Base-by-base conservation (phyloP, 2,888 invertebrate genomes). In the Acanthoscelides obtectus region DNA sequence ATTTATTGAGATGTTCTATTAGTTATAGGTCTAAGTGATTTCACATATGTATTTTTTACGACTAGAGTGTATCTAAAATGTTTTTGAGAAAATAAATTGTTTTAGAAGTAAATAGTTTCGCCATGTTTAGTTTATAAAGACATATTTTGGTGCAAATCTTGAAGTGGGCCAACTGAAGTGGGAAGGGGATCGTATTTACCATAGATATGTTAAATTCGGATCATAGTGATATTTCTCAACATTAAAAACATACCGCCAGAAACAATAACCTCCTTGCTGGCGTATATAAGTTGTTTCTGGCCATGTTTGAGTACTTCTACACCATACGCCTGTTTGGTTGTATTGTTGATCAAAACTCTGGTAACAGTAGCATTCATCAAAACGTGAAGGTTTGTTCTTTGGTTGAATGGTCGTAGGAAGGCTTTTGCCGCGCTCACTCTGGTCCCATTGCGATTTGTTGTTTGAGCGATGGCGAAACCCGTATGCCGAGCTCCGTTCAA, bases 391-490 rank as follows among this genome's bases (percentile, higher is more conserved):
- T 96, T 96, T 69, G 87, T 88, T 2, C 96, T 88, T 77, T 89
- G 85, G 77, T 90, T 89, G 22, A 93, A 93, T 0, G 96, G 95
- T 0, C 95, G 88, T 8, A 96, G 87, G 86, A 94, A 96, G 0
- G 96, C 94, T 72, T 94, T 90, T 0, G 96, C 92, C 0, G 92
- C 91, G 77, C 94, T 94, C 72, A 95, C 88, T 0, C 96, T 89
- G 0, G 95, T 94, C 0, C 96, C 96, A 81, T 96, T 94, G 78
- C 92, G 89, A 78, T 93, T 92, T 0, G 95, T 96, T 22, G 95
- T 96, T 84, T 96, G 96, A 0, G 96, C 95, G 75, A 96, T 96
- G 73, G 91, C 88, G 83, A 96, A 96, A 0, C 96, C 96, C 0
- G 94, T 92, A 82, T 94, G 92, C 22, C 88, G 88, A 22, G 88